Percentiles rank a stretch among this genome's conserved stretches.
Conservation (phyloP, 2,113 vertebrate genomes). For the Noctilio leporinus region DNA sequence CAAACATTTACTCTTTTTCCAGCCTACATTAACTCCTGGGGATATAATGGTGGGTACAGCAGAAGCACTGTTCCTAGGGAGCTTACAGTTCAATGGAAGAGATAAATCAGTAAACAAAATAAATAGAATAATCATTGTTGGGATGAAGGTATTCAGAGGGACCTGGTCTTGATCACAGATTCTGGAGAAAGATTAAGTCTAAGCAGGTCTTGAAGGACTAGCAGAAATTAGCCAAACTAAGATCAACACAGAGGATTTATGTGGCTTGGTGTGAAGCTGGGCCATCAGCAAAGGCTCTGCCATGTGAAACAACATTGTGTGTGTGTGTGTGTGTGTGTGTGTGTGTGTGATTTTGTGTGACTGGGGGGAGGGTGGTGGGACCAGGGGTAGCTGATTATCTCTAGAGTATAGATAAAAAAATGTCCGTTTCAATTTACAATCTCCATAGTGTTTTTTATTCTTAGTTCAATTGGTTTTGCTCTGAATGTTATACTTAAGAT, state of each 20-base stretch:
- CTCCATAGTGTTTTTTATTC: neutral
- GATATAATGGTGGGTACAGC: no score
- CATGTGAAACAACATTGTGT: neutral
- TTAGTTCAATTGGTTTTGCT: neutral
- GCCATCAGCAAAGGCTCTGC: neutral
- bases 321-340: neutral
- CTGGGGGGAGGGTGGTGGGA: rapidly evolving
- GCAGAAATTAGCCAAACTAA: neutral
- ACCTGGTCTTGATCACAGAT: neutral
- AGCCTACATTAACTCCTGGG: neutral
- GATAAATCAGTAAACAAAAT: neutral
- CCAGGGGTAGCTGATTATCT: neutral
- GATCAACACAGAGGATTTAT: neutral
- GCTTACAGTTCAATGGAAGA: neutral
- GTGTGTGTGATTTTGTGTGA: neutral
- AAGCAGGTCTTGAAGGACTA: neutral
- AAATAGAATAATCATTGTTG: neutral
- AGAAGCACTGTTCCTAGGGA: neutral
- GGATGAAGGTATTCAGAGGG: neutral
- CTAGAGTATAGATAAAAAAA: neutral
- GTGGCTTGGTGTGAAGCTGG: neutral
- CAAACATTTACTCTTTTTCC: neutral
- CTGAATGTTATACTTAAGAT: neutral
- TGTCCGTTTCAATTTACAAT: neutral
- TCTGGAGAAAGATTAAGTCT: neutral